Percentiles rank a stretch among this genome's conserved stretches.
phyloP scores from a whole-genome alignment of 2,797 vertebrate species.

The Coendou prehensilis region DNA sequence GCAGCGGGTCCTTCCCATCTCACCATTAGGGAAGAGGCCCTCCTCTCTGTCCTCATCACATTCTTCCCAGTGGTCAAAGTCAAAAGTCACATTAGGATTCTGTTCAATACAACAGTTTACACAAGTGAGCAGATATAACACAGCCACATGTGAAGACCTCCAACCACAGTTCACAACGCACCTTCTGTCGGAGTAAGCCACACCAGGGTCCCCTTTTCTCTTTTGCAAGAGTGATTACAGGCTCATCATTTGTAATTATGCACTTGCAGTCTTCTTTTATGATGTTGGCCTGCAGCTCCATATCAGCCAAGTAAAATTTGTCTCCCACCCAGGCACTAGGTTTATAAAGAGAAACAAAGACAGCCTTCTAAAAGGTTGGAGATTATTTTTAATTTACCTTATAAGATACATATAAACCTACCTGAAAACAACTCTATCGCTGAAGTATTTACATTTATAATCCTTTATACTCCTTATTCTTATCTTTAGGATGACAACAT shows the following conservation, averaged over 20 bases:
- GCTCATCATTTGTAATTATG: conserved; percentile 81
- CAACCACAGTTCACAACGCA: conserved; percentile 52
- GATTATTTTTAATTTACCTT: not conserved
- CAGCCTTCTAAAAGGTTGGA: not conserved
- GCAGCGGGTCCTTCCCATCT: conserved; percentile 50
- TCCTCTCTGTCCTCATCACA: conserved; percentile 81
- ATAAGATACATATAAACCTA: conserved; percentile 70
- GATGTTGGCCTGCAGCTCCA: conserved; percentile 86
- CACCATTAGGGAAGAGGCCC: conserved; percentile 84
- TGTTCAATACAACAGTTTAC: conserved; percentile 81
- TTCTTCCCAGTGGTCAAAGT: conserved; percentile 90
- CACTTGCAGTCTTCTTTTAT: conserved; percentile 84
- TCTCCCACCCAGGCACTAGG: conserved; percentile 88
- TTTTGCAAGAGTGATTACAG: conserved; percentile 86
- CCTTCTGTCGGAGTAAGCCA: conserved; percentile 87
- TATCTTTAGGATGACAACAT: conserved; percentile 85
- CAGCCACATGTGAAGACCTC: rapidly evolving
- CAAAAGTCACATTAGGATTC: conserved; percentile 88
- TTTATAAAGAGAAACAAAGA: conserved; percentile 21
- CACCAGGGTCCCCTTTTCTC: conserved; percentile 83
- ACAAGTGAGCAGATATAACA: not conserved
- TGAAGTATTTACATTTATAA: conserved; percentile 86
- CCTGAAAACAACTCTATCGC: conserved; percentile 89
- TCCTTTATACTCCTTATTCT: conserved; percentile 80
- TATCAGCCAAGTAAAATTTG: conserved; percentile 87